Evolutionary conservation across 2,797 vertebrate genomes (phyloP).

Genomic region (Pantherophis vulpinus): DNA sequence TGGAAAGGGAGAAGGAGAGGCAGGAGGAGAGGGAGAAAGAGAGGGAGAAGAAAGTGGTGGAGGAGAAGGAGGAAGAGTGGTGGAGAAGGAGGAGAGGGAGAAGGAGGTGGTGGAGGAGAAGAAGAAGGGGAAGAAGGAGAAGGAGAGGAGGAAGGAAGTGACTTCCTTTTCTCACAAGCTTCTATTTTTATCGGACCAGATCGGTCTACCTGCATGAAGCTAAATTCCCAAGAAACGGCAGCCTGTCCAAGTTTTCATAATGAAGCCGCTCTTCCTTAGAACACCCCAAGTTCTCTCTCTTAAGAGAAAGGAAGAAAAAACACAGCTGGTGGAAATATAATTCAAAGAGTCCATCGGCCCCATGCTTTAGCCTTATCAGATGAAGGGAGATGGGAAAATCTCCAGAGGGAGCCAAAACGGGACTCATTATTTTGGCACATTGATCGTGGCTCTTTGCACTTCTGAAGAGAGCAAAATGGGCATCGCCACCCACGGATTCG

Average conservation of each 20-base stretch:
- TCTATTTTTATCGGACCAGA: background rate
- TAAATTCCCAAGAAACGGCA: background rate
- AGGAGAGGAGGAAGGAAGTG: too few relatives aligned
- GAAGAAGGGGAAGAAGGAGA: too few relatives aligned
- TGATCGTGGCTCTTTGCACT: background rate
- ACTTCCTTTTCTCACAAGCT: background rate
- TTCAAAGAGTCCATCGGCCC: background rate
- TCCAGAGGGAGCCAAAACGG: background rate
- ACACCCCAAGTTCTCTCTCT: background rate
- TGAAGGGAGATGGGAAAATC: background rate
- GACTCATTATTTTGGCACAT: background rate
- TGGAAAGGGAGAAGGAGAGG: too few relatives aligned
- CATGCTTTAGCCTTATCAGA: background rate
- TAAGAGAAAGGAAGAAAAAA: background rate
- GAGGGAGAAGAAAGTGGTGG: too few relatives aligned
- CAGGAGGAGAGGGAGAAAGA: too few relatives aligned
- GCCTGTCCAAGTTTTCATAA: background rate
- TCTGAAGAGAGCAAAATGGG: background rate
- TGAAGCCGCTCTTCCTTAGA: background rate
- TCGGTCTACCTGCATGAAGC: background rate
- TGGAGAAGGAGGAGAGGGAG: too few relatives aligned
- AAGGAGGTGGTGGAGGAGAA: too few relatives aligned
- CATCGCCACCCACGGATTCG: fast-evolving
- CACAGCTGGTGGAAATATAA: background rate
- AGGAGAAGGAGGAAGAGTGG: too few relatives aligned